phyloP scores from a whole-genome alignment of 2,113 vertebrate species.

The Antigone vipio region DNA sequence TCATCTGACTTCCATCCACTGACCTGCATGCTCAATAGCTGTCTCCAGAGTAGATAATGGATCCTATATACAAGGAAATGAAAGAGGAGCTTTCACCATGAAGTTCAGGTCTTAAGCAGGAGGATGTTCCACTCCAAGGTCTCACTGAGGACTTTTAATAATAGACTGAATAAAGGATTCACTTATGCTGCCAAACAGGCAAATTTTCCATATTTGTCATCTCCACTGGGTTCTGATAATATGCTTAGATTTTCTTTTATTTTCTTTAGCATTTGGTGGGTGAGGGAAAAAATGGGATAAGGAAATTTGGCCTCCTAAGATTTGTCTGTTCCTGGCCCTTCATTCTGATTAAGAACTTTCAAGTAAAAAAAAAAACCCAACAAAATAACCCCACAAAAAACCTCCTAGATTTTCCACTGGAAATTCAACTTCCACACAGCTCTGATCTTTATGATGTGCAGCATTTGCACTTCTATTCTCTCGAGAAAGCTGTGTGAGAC shows the following conservation, averaged over 20 bases:
- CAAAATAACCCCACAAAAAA: neutral
- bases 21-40: neutral
- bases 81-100: neutral
- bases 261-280: neutral
- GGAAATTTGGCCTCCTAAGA: neutral
- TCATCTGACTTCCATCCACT: neutral
- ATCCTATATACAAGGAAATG: neutral
- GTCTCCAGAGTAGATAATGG: neutral
- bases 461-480: neutral
- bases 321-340: neutral
- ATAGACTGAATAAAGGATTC: neutral
- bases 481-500: neutral
- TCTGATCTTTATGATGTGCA: neutral
- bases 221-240: neutral
- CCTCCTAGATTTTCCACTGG: neutral
- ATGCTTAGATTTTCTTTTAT: neutral
- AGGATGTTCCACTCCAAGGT: neutral
- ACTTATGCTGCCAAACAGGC: neutral
- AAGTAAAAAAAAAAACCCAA: neutral
- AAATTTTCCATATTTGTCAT: neutral
- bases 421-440: neutral
- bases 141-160: neutral
- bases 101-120: neutral
- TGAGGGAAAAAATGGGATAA: neutral
- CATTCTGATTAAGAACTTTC: neutral